These are phyloP conservation scores for Drosophila littoralis DNA, from an alignment of 1,140 invertebrate species.

Conservation along the genomic window DNA sequence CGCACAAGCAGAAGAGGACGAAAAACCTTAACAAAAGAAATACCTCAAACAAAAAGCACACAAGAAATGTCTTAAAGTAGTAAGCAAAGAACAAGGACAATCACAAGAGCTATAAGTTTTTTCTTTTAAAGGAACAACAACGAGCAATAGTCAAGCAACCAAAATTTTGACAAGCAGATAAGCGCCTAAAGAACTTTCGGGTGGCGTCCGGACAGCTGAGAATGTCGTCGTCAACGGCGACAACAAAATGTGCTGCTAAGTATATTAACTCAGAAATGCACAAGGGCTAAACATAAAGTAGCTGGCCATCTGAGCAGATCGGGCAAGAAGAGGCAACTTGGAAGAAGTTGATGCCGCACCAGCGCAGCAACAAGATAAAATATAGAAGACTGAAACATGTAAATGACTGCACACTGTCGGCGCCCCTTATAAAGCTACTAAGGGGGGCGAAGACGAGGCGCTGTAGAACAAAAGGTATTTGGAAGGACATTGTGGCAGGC, in stretches of 20 bases:
- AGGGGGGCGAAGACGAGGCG: slow-evolving; percentile 9
- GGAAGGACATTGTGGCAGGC: slow-evolving; percentile 36
- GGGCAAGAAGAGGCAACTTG: background rate
- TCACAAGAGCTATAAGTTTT: slow-evolving; percentile 75
- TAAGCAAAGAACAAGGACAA: slow-evolving; percentile 60
- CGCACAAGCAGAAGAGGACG: slow-evolving; percentile 11
- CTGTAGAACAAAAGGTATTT: slow-evolving; percentile 46
- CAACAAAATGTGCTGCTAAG: slow-evolving; percentile 77
- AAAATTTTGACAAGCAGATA: slow-evolving; percentile 76
- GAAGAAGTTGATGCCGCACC: background rate
- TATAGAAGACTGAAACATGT: slow-evolving; percentile 61
- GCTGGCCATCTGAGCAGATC: slow-evolving; percentile 32
- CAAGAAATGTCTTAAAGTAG: slow-evolving; percentile 53
- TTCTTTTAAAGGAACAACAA: slow-evolving; percentile 57
- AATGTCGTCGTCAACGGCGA: slow-evolving; percentile 50
- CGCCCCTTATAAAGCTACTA: background rate
- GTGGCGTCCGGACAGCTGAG: slow-evolving; percentile 9
- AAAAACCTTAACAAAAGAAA: slow-evolving; percentile 56
- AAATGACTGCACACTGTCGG: slow-evolving; percentile 54
- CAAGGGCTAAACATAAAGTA: slow-evolving; percentile 73
- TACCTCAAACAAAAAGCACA: slow-evolving; percentile 68
- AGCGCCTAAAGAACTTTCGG: slow-evolving; percentile 40
- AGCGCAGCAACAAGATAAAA: slow-evolving; percentile 20
- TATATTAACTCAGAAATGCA: slow-evolving; percentile 79
- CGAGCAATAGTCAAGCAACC: slow-evolving; percentile 18